Conservation (phyloP, 2,888 invertebrate species). For the Argyresthia albistria region DNA sequence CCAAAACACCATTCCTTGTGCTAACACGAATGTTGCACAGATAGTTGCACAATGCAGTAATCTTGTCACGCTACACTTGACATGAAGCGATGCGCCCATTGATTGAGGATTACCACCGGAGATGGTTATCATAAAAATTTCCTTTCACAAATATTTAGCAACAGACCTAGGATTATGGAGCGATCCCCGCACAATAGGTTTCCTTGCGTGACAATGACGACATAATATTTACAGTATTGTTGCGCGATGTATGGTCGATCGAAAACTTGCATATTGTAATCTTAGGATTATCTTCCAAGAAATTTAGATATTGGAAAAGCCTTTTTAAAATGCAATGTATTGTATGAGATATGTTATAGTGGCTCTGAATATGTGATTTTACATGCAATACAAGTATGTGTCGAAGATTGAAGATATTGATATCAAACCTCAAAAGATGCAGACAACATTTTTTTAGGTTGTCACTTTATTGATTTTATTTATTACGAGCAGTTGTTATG, state of each 20-base stretch:
- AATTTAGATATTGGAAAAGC: too few relatives aligned
- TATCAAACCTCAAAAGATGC: too few relatives aligned
- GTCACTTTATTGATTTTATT: too few relatives aligned
- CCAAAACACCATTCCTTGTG: neutral
- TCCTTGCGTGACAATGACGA: conserved; percentile 10
- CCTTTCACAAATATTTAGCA: conserved; percentile 15
- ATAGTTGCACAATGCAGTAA: conserved; percentile 58
- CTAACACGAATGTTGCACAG: neutral
- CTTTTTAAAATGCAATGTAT: too few relatives aligned
- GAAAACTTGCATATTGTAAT: neutral
- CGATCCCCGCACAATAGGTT: neutral
- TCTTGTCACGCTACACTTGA: conserved; percentile 67
- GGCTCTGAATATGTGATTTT: too few relatives aligned
- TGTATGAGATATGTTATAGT: too few relatives aligned
- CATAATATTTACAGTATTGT: conserved; percentile 12
- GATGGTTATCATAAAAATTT: conserved; percentile 15
- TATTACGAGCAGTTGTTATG: too few relatives aligned
- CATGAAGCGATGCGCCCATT: conserved; percentile 43
- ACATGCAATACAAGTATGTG: too few relatives aligned
- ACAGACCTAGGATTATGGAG: conserved; percentile 4
- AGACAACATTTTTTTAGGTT: too few relatives aligned
- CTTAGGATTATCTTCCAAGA: neutral
- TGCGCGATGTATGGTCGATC: neutral
- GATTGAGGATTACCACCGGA: conserved; percentile 51
- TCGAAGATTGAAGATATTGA: too few relatives aligned